Evolutionary conservation across 2,797 vertebrate species (phyloP), one percentile per base, ranked within the genome.

Genomic region (Neosilurus hyrtlii): DNA sequence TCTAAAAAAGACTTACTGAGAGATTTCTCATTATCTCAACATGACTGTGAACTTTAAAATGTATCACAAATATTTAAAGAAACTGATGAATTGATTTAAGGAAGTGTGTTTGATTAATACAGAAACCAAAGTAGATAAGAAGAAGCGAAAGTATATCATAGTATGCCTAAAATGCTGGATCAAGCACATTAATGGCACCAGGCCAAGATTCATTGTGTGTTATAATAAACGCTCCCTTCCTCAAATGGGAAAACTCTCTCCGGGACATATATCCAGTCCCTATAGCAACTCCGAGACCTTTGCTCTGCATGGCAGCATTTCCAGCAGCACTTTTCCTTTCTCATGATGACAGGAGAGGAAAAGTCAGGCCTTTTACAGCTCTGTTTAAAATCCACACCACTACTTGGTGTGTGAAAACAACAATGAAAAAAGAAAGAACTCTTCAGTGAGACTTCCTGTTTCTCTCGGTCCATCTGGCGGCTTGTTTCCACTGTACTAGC

Each of bases 231-330:
- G 16, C 77, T 30, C 30, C 70, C 88, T 89, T 92, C 75, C 65
- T 89, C 89, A 86, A 81, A 86, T 82, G 84, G 88, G 71, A 90
- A 81, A 65, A 12, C 51, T 14, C 52, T 88, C 84, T 65, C 43
- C 67, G 68, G 79, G 79, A 87, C 14, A 3, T 68, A 26, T 52
- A 65, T 79, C 63, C 0, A 0, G 86, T 93, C 77, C 87, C 90
- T 87, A 88, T 87, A 87, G 88, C 84, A 88, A 91, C 81, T 8
- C 1, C 52, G 72, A 92, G 87, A 86, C 83, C 86, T 90, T 88
- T 88, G 78, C 20, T 81, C 65, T 51, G 62, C 62, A 37, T 22
- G n/a, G 20, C 71, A 81, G 3, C 18, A 81, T 65, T 63, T 63
- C 61, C 3, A 51, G 67, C 56, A 86, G 79, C 65, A 57, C 65